Evolutionary conservation across 2,113 vertebrate species (phyloP), one percentile per base, ranked within the genome.

Genomic region (Pelobates fuscus): DNA sequence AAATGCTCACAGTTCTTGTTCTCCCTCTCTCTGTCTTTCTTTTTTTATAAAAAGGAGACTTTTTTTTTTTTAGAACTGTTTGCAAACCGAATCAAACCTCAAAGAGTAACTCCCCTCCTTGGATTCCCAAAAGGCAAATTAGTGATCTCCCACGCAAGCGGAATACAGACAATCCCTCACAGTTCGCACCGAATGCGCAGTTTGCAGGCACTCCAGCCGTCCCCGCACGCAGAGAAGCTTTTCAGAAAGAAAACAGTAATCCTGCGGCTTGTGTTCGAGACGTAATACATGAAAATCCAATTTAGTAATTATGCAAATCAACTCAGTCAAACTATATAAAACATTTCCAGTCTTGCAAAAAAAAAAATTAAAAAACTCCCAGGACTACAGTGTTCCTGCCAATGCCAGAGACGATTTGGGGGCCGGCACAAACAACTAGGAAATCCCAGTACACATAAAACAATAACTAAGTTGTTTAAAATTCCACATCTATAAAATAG

Each of bases 251-350:
- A 17, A 64, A 65, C 8, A 57, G 52, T 52, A 24, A 64, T 41
- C 29, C 15, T 30, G 25, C 61, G 5, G 61, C 49, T 57, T 41
- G 26, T 54, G 44, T 72, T 72, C 21, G 25, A 15, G 46, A 32
- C 54, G 61, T 65, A 57, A 65, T 63, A 72, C 70, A 72, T n/a
- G 61, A 25, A 74, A 74, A 74, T 74, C 61, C 71, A 74, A 74
- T 65, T 74, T 65, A 74, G 27, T 57, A 64, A 74, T 74, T 74
- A 74, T 74, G 62, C 49, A 65, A 74, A 74, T 65, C 71, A 26
- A 37, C 71, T 30, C 70, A 20, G 26, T 72, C 59, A 62, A 71
- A 71, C n/a, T n/a, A 71, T 72, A 52, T 72, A 63, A 60, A 74
- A 54, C 12, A 74, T 74, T 73, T 74, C 71, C 49, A 65, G 46